Evolutionary conservation across 2,888 invertebrate genomes (phyloP).

Genomic region (Belgica antarctica): DNA sequence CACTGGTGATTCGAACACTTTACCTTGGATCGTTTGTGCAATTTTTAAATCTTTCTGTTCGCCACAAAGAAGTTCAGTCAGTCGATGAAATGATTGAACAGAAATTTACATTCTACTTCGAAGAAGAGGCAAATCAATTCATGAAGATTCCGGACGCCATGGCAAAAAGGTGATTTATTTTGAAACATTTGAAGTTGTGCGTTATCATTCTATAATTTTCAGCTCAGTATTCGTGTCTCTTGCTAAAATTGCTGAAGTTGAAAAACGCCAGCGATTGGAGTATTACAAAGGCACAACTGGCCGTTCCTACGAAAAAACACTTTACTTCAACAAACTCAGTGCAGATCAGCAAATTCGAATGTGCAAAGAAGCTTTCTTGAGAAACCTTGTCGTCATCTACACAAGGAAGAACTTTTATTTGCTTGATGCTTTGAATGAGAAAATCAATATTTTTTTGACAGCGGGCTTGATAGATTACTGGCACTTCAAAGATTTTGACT

Average conservation of each 20-base stretch:
- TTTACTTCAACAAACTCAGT: background rate
- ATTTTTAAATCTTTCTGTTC: too few relatives aligned
- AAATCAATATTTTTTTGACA: background rate
- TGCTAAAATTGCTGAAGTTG: too few relatives aligned
- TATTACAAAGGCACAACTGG: too few relatives aligned
- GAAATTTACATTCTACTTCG: background rate
- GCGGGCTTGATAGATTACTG: slow-evolving; percentile 31
- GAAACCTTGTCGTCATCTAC: background rate
- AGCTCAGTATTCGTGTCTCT: too few relatives aligned
- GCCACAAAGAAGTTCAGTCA: background rate
- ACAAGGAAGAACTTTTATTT: background rate
- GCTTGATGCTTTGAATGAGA: background rate
- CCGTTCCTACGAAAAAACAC: too few relatives aligned
- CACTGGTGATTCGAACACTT: slow-evolving; percentile 18
- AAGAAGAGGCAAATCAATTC: background rate
- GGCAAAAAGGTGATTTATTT: too few relatives aligned
- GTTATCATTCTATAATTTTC: too few relatives aligned
- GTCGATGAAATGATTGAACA: slow-evolving; percentile 9
- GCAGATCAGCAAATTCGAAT: too few relatives aligned
- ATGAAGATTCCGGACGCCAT: background rate
- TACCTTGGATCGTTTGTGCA: slow-evolving; percentile 19
- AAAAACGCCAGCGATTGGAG: too few relatives aligned
- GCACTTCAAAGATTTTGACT: background rate
- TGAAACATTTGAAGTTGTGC: too few relatives aligned
- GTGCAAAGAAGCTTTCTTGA: background rate